Percentiles rank a stretch among this genome's conserved stretches.
These are phyloP conservation scores for Maylandia zebra DNA, from an alignment of 2,113 vertebrate species.

Conservation along the genomic window DNA sequence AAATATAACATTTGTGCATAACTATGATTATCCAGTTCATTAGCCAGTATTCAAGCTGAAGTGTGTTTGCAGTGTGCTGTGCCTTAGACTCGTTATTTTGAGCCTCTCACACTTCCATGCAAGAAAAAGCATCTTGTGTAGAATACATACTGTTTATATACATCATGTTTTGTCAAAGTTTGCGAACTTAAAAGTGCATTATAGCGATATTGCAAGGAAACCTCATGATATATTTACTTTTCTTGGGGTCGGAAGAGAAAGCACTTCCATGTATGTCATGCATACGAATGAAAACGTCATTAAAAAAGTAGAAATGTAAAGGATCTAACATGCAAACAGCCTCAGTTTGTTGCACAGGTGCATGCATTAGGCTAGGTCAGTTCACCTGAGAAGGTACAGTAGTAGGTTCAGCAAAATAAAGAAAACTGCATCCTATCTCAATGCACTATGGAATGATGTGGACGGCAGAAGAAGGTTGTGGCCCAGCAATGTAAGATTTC, in stretches of 20 bases:
- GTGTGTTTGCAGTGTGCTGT: neutral
- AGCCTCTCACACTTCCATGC: neutral
- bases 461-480: conserved; percentile 10
- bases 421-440: conserved; percentile 33
- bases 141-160: conserved; percentile 41
- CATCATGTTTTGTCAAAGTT: conserved; percentile 17
- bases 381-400: conserved; percentile 72
- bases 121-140: conserved; percentile 22
- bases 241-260: conserved; percentile 35
- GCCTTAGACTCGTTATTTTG: neutral
- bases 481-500: conserved; percentile 3
- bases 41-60: neutral
- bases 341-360: conserved; percentile 39
- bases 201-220: conserved; percentile 63
- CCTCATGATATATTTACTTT: conserved; percentile 13
- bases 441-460: neutral
- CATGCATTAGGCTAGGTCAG: conserved; percentile 58
- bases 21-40: neutral
- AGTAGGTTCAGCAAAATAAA: conserved; percentile 51
- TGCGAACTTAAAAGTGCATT: conserved; percentile 49
- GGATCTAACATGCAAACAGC: conserved; percentile 61
- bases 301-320: conserved; percentile 16
- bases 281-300: conserved; percentile 50
- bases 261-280: conserved; percentile 49
- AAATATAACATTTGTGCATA: conserved; percentile 18